Base-by-base conservation (phyloP, 2,888 invertebrate genomes). In the Opisthograptis luteolata region DNA sequence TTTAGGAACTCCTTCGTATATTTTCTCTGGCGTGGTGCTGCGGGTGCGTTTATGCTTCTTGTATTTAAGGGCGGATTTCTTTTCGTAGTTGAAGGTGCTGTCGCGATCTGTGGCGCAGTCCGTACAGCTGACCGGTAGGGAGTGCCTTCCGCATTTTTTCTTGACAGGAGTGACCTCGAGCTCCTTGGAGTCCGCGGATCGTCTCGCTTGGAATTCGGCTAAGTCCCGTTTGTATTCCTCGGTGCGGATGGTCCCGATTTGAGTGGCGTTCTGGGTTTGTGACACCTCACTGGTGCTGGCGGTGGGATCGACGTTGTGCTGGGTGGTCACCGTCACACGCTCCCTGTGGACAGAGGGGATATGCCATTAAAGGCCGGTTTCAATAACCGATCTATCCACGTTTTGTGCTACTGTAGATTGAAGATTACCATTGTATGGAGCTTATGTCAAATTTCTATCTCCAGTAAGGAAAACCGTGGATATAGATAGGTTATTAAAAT, bases 171-270 rank as follows among this genome's bases (percentile, higher is more conserved):
- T 81, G 12, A 73, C 74, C 31, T 68, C 73, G 0, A 71, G 60
- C 10, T 86, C 84, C 28, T 70, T 79, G 14, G 56, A 60, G n/a
- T 78, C 79, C 0, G 66, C 37, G 0, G 88, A 87, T 39, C 91
- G 70, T 44, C 91, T 76, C 6, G 91, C 90, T 70, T 89, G 86
- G 62, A 91, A 91, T 58, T 91, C 91, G 0, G 90, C 89, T 42
- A 91, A 70, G 62, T 86, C 91, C 15, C 85, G 74, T 62, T 88
- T 88, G 72, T 91, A 91, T 58, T 90, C 84, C 24, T 89, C 88
- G 8, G 90, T 91, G 54, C 90, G 84, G 37, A 89, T 86, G 20
- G 89, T 87, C 34, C 82, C 87, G n/a, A 42, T 54, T 45, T 77
- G 74, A 27, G 71, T 58, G 30, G 66, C 53, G 56, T 65, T 76